These are phyloP conservation scores for Mesocentrotus franciscanus DNA, from an alignment of 53 echinoderm and acorn worm genomes.

Conservation along the genomic window DNA sequence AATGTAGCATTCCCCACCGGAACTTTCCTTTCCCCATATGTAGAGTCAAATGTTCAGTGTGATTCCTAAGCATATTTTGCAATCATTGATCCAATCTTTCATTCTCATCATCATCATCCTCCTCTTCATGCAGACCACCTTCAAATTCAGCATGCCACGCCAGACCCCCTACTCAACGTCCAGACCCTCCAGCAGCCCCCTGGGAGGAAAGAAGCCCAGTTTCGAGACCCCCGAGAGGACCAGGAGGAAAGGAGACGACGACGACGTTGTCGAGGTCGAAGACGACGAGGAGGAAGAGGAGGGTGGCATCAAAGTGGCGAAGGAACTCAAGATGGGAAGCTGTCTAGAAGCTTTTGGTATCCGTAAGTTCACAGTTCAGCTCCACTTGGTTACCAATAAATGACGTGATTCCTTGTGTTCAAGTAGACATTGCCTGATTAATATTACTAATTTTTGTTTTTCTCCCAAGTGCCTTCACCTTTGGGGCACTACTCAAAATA, in stretches of 20 bases:
- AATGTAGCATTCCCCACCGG: no score
- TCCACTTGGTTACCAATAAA: not conserved
- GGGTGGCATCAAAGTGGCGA: conserved; percentile 85
- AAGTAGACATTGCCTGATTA: no score
- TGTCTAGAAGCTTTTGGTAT: conserved; percentile 89
- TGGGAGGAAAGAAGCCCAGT: conserved; percentile 52
- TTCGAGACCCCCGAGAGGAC: conserved; percentile 63
- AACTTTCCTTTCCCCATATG: no score
- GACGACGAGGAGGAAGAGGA: conserved; percentile 43
- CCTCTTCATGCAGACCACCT: not conserved
- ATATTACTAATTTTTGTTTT: no score
- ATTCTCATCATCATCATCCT: not conserved
- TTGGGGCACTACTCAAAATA: no score
- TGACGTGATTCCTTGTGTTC: not conserved
- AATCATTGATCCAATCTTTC: not conserved
- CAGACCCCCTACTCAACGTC: conserved; percentile 62
- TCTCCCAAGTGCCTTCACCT: no score
- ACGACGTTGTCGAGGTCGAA: conserved; percentile 48
- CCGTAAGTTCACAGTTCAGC: conserved; percentile 58
- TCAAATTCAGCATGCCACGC: conserved; percentile 60
- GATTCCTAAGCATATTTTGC: no score
- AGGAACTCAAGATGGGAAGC: conserved; percentile 87
- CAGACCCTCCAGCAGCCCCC: not conserved
- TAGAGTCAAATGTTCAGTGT: no score
- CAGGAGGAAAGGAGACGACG: conserved; percentile 63